These are phyloP conservation scores for Plagodis dolabraria DNA, from an alignment of 2,888 invertebrate species.

Conservation along the genomic window DNA sequence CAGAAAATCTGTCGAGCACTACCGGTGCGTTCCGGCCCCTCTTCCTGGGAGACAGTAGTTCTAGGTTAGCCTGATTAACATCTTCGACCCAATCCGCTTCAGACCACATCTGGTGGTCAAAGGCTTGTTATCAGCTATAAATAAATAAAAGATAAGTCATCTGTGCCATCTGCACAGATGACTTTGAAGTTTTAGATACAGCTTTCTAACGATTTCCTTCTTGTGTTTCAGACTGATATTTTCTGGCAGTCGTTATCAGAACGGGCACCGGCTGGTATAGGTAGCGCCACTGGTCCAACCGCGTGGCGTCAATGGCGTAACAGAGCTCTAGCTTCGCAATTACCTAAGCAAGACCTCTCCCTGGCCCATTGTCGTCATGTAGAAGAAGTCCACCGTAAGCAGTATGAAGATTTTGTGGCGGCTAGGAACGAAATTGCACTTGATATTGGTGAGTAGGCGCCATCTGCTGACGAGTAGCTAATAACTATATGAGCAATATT, in stretches of 20 bases:
- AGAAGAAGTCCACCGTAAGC: conserved; percentile 89
- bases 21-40: too few species aligned
- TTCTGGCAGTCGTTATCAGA: conserved; percentile 95
- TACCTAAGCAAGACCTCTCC: conserved; percentile 97
- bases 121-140: too few species aligned
- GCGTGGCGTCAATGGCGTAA: conserved; percentile 77
- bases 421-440: conserved; percentile 97
- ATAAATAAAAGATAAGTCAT: too few species aligned
- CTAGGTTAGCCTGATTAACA: too few species aligned
- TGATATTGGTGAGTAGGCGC: conserved; percentile 90
- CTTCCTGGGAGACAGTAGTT: too few species aligned
- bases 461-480: conserved; percentile 52
- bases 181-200: too few species aligned
- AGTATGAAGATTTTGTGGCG: conserved; percentile 97
- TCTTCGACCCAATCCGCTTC: too few species aligned
- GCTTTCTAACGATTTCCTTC: too few species aligned
- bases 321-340: conserved; percentile 90
- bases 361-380: conserved; percentile 95
- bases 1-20: too few species aligned
- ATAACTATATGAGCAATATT: conserved; percentile 17
- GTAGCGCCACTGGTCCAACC: conserved; percentile 71
- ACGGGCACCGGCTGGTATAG: conserved; percentile 78
- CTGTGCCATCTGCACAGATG: too few species aligned
- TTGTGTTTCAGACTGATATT: conserved; percentile 90
- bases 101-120: too few species aligned